Percentiles rank a stretch among this genome's conserved stretches.
Evolutionary conservation across 2,113 vertebrate genomes (phyloP).

Genomic region (Bufo gargarizans): DNA sequence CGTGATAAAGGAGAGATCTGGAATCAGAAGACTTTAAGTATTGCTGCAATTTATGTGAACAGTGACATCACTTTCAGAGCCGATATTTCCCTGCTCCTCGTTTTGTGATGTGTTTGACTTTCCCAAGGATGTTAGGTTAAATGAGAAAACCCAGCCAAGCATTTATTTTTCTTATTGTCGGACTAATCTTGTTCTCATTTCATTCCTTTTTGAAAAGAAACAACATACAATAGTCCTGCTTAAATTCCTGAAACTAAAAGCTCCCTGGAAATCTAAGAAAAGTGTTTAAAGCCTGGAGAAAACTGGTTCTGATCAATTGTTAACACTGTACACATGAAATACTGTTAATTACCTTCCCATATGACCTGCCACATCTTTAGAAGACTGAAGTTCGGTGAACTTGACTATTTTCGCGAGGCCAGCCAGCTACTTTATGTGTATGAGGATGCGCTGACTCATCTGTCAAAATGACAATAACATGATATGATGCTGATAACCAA

Average conservation of each 20-base stretch:
- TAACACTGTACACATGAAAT: no score
- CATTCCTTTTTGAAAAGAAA: constrained; percentile 44
- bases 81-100: background rate
- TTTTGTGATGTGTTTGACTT: constrained; percentile 49
- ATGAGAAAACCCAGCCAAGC: constrained; percentile 56
- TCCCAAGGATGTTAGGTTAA: constrained; percentile 53
- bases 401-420: no score
- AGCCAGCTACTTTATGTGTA: no score
- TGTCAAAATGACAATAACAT: no score
- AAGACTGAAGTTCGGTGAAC: no score
- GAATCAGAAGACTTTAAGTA: background rate
- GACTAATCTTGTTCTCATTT: constrained; percentile 47
- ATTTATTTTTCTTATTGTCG: constrained; percentile 48
- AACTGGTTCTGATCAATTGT: background rate
- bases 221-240: constrained; percentile 25
- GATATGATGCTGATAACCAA: no score
- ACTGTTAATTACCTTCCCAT: background rate
- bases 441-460: no score
- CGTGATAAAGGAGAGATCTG: background rate
- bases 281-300: constrained; percentile 4
- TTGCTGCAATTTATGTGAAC: constrained; percentile 23
- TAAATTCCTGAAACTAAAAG: constrained; percentile 39
- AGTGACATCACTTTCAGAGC: background rate
- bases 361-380: background rate
- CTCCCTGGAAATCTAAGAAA: background rate